These are phyloP conservation scores for Lepidocyrtinus sp. DNA, from an alignment of 2,888 invertebrate genomes.

Conservation along the genomic window DNA sequence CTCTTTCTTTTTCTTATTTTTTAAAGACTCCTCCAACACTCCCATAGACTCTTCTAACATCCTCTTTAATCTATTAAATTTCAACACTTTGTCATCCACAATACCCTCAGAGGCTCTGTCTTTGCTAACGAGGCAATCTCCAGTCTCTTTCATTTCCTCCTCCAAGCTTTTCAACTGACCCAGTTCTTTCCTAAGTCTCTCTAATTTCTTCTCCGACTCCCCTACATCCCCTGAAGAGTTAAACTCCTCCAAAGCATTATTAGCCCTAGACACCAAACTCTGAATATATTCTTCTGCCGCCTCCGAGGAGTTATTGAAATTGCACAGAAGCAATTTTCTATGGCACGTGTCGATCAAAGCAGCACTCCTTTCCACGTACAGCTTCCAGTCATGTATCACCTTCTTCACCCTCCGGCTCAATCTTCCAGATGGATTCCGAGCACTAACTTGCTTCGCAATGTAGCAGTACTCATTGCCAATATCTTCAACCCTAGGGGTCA, in stretches of 20 bases:
- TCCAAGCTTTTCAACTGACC: slow-evolving; percentile 32
- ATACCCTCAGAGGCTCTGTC: slow-evolving; percentile 38
- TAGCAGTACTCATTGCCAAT: slow-evolving; percentile 66
- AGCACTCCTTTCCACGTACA: slow-evolving; percentile 32
- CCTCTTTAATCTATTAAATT: slow-evolving; percentile 20
- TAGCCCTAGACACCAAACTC: background rate
- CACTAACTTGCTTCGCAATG: slow-evolving; percentile 63
- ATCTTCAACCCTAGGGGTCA: slow-evolving; percentile 67
- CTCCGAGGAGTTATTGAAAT: slow-evolving; percentile 19
- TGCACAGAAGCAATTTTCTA: slow-evolving; percentile 26
- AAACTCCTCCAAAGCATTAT: background rate
- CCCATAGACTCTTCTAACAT: slow-evolving; percentile 36
- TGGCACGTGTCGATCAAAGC: slow-evolving; percentile 46
- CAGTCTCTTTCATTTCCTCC: slow-evolving; percentile 42
- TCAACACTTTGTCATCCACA: slow-evolving; percentile 18
- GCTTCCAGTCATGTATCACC: slow-evolving; percentile 51
- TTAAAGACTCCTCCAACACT: slow-evolving; percentile 11
- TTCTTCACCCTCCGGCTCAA: slow-evolving; percentile 63
- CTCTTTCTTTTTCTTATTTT: slow-evolving; percentile 19
- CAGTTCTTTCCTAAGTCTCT: slow-evolving; percentile 19
- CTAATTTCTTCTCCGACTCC: background rate
- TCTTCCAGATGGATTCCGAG: slow-evolving; percentile 53
- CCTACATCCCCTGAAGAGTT: background rate
- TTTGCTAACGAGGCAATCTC: slow-evolving; percentile 8
- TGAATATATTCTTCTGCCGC: slow-evolving; percentile 13